Percentiles rank a stretch among this genome's conserved stretches.
phyloP scores from a whole-genome alignment of 2,888 invertebrate species.

The Hemithea aestivaria region DNA sequence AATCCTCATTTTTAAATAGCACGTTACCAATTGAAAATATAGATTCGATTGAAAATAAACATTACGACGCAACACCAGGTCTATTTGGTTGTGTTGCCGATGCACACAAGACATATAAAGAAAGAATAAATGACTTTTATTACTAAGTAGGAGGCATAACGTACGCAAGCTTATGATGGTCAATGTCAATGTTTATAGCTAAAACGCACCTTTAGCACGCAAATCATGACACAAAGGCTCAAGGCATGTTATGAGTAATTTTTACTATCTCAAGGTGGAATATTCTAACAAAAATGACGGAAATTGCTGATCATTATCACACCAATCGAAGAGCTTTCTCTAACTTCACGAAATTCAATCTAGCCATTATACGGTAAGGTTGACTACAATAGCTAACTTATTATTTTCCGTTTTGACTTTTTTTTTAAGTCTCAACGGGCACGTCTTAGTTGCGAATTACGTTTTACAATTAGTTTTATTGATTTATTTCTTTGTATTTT shows the following conservation, averaged over 20 bases:
- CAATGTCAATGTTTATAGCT: slow-evolving; percentile 53
- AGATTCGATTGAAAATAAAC: no score
- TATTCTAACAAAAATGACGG: slow-evolving; percentile 30
- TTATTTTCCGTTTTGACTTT: no score
- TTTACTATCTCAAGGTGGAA: slow-evolving; percentile 16
- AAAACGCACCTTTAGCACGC: slow-evolving; percentile 30
- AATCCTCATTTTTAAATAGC: no score
- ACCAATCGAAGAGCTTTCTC: slow-evolving; percentile 9
- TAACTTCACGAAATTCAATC: no score
- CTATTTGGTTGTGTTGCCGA: slow-evolving; percentile 35
- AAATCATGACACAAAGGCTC: slow-evolving; percentile 41
- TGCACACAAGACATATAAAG: slow-evolving; percentile 19
- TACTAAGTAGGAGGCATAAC: slow-evolving; percentile 19
- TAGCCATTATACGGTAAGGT: no score
- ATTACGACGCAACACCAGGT: no score
- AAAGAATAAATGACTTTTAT: slow-evolving; percentile 11
- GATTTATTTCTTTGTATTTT: no score
- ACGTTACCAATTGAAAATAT: no score
- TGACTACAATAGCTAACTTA: no score
- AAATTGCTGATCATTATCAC: slow-evolving; percentile 24
- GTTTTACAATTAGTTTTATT: no score
- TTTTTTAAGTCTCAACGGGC: no score
- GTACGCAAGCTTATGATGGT: slow-evolving; percentile 33
- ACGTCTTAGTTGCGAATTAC: no score
- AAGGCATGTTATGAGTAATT: slow-evolving; percentile 34